Percentiles rank a stretch among this genome's conserved stretches.
Evolutionary conservation across 2,797 vertebrate genomes (phyloP).

Genomic region (Discoglossus pictus): DNA sequence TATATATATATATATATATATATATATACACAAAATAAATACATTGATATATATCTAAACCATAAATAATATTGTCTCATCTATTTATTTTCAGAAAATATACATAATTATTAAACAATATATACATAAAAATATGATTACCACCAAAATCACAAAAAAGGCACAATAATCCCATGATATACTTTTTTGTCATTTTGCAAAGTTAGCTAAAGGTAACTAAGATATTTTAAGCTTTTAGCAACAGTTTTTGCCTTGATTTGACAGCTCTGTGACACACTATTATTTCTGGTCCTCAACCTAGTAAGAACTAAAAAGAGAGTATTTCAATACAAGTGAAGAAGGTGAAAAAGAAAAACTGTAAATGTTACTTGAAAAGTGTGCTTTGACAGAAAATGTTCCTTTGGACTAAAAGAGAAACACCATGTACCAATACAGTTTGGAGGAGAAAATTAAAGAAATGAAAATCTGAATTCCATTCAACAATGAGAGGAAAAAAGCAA

Average conservation of each 20-base stretch:
- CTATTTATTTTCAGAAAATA: too few relatives aligned
- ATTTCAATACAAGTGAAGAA: too few relatives aligned
- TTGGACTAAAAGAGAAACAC: conserved; percentile 36
- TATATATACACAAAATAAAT: too few relatives aligned
- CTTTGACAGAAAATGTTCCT: conserved; percentile 41
- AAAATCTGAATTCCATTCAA: conserved; percentile 36
- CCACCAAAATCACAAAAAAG: not conserved
- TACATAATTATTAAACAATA: too few relatives aligned
- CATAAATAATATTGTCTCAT: too few relatives aligned
- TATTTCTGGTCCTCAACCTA: conserved; percentile 44
- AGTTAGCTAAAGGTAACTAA: conserved; percentile 19
- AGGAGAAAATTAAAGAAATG: conserved; percentile 34
- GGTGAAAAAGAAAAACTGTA: too few relatives aligned
- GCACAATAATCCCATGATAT: conserved; percentile 18
- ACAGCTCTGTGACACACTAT: conserved; percentile 43
- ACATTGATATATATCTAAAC: too few relatives aligned
- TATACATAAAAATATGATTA: too few relatives aligned
- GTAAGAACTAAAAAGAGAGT: too few relatives aligned
- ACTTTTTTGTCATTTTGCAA: conserved; percentile 38
- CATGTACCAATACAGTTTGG: conserved; percentile 22
- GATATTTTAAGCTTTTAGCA: conserved; percentile 24
- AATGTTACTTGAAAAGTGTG: conserved; percentile 46
- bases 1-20: too few relatives aligned
- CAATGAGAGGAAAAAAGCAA: conserved; percentile 30
- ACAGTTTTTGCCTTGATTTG: conserved; percentile 19